phyloP scores from a whole-genome alignment of 2,888 invertebrate species.

The Liodrosophila aerea region DNA sequence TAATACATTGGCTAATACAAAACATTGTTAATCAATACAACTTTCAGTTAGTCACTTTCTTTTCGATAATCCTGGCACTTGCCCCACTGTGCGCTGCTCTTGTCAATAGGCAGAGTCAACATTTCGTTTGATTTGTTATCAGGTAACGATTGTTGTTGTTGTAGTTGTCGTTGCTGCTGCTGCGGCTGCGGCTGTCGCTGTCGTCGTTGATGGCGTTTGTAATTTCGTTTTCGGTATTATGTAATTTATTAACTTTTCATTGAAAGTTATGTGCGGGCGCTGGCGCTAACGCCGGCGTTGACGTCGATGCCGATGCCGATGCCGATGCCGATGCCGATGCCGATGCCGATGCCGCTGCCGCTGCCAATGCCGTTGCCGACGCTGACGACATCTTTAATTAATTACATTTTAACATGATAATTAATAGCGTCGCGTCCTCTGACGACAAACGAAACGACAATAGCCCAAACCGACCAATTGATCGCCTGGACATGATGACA shows the following conservation, averaged over 20 bases:
- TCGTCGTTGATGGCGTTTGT: conserved; percentile 70
- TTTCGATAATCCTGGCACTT: no score
- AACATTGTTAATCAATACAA: no score
- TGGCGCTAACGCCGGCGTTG: conserved; percentile 28
- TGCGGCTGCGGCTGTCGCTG: conserved; percentile 36
- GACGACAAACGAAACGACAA: conserved; percentile 43
- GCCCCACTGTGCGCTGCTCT: conserved; percentile 32
- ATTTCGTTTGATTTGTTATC: conserved; percentile 71
- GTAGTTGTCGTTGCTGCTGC: conserved; percentile 32
- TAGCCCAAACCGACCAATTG: conserved; percentile 40
- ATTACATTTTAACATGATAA: conserved; percentile 76
- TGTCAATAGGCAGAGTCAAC: conserved; percentile 43
- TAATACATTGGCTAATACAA: no score
- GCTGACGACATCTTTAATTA: conserved; percentile 73
- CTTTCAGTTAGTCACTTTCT: no score
- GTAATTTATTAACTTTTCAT: conserved; percentile 77
- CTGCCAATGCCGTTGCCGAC: conserved; percentile 18
- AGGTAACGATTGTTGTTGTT: conserved; percentile 29
- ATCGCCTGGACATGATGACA: conserved; percentile 43
- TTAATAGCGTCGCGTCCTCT: conserved; percentile 62
- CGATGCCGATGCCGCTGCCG: conserved; percentile 41
- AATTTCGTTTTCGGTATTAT: conserved; percentile 73
- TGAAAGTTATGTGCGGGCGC: conserved; percentile 72
- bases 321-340: conserved; percentile 16
- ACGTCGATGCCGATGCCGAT: neutral